phyloP scores from a whole-genome alignment of 2,888 invertebrate genomes.

The Philereme vetulata region DNA sequence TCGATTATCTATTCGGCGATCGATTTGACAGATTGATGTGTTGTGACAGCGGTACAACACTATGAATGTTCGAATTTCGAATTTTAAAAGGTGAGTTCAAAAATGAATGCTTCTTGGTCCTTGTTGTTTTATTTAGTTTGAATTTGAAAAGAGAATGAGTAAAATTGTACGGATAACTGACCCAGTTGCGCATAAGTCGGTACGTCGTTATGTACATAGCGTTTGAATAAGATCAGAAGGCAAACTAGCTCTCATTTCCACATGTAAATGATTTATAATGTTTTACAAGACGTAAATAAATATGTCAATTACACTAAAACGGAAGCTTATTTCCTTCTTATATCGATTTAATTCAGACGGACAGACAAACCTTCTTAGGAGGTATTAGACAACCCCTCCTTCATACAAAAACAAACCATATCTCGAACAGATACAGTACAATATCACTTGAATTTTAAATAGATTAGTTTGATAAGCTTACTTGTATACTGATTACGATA shows the following conservation, averaged over 20 bases:
- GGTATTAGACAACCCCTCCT: slow-evolving; percentile 6
- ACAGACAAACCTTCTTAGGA: slow-evolving; percentile 25
- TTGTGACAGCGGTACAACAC: slow-evolving; percentile 37
- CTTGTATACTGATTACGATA: neutral
- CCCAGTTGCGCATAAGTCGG: too few species aligned
- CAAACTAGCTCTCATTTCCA: neutral
- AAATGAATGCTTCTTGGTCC: too few species aligned
- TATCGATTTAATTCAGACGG: slow-evolving; percentile 33
- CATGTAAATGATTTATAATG: slow-evolving; percentile 11
- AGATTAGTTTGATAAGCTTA: slow-evolving; percentile 9
- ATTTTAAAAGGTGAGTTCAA: slow-evolving; percentile 3
- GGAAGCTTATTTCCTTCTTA: slow-evolving; percentile 37
- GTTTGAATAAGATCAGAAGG: too few species aligned
- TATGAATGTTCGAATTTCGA: slow-evolving; percentile 21
- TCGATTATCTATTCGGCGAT: slow-evolving; percentile 24
- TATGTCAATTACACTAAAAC: slow-evolving; percentile 33
- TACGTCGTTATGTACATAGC: too few species aligned
- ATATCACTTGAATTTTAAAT: neutral
- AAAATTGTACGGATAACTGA: too few species aligned
- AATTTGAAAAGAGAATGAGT: too few species aligned
- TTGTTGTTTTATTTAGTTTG: too few species aligned
- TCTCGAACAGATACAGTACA: neutral
- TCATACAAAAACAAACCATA: slow-evolving; percentile 15
- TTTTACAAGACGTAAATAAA: slow-evolving; percentile 32
- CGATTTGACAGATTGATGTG: slow-evolving; percentile 36